Conservation (phyloP, 2,797 vertebrate species). For the Danio kyathit region DNA sequence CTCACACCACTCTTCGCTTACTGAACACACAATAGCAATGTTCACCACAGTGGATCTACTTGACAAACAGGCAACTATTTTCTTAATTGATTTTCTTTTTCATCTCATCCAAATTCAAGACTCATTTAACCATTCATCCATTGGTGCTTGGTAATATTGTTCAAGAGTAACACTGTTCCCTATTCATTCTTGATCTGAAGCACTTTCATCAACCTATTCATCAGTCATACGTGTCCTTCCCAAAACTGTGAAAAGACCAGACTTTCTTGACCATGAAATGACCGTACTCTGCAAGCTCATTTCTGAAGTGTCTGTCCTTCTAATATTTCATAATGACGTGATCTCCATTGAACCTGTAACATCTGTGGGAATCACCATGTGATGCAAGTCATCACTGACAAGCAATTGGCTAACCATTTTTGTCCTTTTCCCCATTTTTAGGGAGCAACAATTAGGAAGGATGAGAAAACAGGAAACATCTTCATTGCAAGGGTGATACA, state of each 20-base stretch:
- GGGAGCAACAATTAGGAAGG: constrained; percentile 92
- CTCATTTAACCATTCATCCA: neutral
- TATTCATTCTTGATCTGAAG: neutral
- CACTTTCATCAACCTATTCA: neutral
- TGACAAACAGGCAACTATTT: constrained; percentile 29
- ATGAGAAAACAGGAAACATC: constrained; percentile 89
- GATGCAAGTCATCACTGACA: neutral
- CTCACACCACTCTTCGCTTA: constrained; percentile 1
- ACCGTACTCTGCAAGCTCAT: neutral
- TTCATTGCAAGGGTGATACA: constrained; percentile 91
- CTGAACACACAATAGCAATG: neutral
- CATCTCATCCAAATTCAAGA: constrained; percentile 7
- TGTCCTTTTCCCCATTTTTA: constrained; percentile 2
- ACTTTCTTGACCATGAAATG: neutral
- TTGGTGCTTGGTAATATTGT: neutral
- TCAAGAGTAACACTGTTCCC: neutral
- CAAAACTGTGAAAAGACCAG: neutral
- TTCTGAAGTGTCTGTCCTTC: neutral
- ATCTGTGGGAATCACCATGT: neutral
- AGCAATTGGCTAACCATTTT: neutral
- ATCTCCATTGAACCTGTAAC: neutral
- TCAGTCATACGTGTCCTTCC: neutral
- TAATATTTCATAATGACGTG: constrained; percentile 14
- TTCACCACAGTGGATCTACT: neutral
- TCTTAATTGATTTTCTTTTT: constrained; percentile 5